These are phyloP conservation scores for Sylvilagus floridanus DNA, from an alignment of 2,797 vertebrate genomes.

Conservation along the genomic window DNA sequence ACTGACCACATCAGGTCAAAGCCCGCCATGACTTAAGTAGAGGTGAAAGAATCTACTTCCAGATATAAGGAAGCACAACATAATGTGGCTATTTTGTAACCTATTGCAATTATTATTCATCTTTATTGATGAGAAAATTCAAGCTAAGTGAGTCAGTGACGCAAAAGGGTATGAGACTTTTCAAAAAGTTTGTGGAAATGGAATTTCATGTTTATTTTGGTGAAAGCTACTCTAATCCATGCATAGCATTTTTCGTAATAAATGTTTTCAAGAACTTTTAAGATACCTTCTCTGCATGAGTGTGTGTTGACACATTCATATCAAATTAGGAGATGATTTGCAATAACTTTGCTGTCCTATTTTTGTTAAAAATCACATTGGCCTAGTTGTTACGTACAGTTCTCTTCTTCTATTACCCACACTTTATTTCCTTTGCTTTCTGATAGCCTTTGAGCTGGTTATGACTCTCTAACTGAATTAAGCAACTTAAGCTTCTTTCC, in stretches of 20 bases:
- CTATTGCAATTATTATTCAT: not conserved
- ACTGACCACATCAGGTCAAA: not conserved
- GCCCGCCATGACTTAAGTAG: not conserved
- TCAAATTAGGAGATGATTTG: not conserved
- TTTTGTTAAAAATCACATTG: not conserved
- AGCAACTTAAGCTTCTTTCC: not conserved
- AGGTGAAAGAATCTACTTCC: not conserved
- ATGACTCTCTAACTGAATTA: not conserved
- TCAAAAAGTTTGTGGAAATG: too few relatives aligned
- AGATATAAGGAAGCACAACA: not conserved
- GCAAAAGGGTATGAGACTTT: not conserved
- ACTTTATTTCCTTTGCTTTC: not conserved
- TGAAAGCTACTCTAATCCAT: too few relatives aligned
- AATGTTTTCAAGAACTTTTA: too few relatives aligned
- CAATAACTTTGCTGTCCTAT: not conserved
- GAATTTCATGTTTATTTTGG: too few relatives aligned
- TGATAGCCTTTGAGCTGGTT: not conserved
- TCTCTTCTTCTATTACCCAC: not conserved
- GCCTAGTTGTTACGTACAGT: not conserved
- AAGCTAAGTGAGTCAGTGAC: not conserved
- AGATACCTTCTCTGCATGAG: too few relatives aligned
- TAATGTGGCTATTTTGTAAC: not conserved
- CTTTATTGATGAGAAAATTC: not conserved
- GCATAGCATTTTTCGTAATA: too few relatives aligned
- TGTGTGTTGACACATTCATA: not conserved